phyloP scores from a whole-genome alignment of 2,113 vertebrate species.

The human (Homo sapiens) region DNA sequence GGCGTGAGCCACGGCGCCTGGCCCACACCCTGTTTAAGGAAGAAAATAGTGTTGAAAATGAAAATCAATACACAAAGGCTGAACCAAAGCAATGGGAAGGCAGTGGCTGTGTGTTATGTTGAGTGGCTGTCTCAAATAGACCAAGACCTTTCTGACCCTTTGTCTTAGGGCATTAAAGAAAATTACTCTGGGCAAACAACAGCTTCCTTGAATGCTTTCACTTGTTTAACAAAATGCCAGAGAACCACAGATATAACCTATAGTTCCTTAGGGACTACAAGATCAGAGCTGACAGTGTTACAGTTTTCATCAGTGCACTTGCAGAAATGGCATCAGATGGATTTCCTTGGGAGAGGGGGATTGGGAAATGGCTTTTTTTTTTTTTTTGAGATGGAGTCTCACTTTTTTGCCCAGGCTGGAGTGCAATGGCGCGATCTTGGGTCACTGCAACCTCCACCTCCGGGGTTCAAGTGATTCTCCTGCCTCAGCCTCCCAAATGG shows the following conservation, averaged over 20 bases:
- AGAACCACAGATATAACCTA: background rate
- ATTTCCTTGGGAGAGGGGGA: background rate
- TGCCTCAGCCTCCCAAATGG: no score
- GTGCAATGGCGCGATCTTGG: no score
- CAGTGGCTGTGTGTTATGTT: no score
- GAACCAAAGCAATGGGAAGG: background rate
- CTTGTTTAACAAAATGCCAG: background rate
- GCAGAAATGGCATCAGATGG: background rate
- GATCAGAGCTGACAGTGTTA: background rate
- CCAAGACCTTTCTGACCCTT: background rate
- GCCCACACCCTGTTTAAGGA: background rate
- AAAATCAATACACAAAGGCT: background rate
- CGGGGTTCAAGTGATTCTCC: no score
- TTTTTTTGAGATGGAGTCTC: no score
- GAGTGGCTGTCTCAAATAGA: background rate
- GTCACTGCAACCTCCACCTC: no score
- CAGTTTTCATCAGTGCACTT: background rate
- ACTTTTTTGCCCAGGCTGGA: no score
- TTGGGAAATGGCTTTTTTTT: background rate
- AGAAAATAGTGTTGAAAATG: background rate
- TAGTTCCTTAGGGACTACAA: background rate
- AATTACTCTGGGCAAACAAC: background rate
- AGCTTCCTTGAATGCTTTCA: background rate
- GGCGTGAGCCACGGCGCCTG: no score
- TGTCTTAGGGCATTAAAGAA: background rate